Conservation (phyloP, 23 tunicate genomes). For the Pegea sp. region DNA sequence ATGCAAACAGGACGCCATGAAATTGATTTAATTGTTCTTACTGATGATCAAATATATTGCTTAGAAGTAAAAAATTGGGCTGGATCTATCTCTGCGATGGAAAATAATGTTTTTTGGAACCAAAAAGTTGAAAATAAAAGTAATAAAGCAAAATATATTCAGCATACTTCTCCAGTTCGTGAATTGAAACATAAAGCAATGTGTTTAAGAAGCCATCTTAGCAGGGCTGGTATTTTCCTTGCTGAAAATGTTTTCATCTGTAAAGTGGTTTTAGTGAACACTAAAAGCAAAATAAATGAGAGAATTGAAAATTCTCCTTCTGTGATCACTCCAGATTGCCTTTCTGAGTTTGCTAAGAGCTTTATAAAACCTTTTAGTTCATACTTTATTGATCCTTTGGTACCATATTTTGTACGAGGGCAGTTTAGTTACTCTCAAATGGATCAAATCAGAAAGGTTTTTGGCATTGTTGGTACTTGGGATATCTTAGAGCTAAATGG, state of each 20-base stretch:
- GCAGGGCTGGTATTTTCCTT: constrained; percentile 57
- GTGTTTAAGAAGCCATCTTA: constrained; percentile 33
- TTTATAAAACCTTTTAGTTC: constrained; percentile 16
- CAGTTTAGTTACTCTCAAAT: constrained; percentile 58
- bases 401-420: constrained; percentile 65
- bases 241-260: constrained; percentile 14
- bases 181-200: not conserved
- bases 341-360: constrained; percentile 16
- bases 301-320: constrained; percentile 10
- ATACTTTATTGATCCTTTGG: constrained; percentile 29
- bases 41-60: constrained; percentile 56
- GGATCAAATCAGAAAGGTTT: constrained; percentile 28
- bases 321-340: constrained; percentile 31
- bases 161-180: not conserved
- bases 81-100: constrained; percentile 19
- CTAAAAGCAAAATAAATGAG: constrained; percentile 27
- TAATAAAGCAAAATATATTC: constrained; percentile 3
- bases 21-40: constrained; percentile 47
- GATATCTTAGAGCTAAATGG: constrained; percentile 54
- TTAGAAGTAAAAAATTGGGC: constrained; percentile 78
- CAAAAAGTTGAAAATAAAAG: constrained; percentile 5
- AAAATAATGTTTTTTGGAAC: constrained; percentile 41
- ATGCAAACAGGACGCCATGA: constrained; percentile 80
- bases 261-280: constrained; percentile 34
- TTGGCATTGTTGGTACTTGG: constrained; percentile 84